Evolutionary conservation across 2,797 vertebrate genomes (phyloP).

Genomic region (Acrossocheilus fasciatus): DNA sequence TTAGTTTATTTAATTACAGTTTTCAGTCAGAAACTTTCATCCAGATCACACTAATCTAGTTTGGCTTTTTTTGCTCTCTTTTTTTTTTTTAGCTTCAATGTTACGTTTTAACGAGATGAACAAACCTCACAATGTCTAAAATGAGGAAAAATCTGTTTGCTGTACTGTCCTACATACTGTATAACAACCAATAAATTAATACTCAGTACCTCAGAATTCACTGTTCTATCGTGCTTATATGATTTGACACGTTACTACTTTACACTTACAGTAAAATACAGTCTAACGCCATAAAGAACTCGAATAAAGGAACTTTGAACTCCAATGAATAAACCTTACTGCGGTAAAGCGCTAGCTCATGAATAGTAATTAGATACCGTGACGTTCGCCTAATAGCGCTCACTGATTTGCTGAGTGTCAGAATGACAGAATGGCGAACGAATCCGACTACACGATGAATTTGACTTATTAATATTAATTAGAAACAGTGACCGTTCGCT

Average conservation of each 20-base stretch:
- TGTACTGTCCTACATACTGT: background rate
- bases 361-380: background rate
- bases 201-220: background rate
- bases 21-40: background rate
- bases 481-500: background rate
- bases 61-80: no score
- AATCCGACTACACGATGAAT: background rate
- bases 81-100: background rate
- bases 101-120: background rate
- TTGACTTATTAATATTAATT: conserved; percentile 6
- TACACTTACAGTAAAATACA: background rate
- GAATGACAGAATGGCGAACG: background rate
- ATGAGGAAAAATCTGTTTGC: background rate
- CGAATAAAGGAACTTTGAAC: background rate
- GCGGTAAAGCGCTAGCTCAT: background rate
- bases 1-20: background rate
- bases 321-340: background rate
- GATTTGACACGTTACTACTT: background rate
- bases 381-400: background rate
- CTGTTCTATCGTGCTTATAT: background rate
- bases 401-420: background rate
- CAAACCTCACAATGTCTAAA: background rate
- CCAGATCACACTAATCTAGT: background rate
- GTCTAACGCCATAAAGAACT: background rate
- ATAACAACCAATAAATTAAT: background rate